phyloP scores from a whole-genome alignment of 2,113 vertebrate genomes.

The Albula glossodonta region DNA sequence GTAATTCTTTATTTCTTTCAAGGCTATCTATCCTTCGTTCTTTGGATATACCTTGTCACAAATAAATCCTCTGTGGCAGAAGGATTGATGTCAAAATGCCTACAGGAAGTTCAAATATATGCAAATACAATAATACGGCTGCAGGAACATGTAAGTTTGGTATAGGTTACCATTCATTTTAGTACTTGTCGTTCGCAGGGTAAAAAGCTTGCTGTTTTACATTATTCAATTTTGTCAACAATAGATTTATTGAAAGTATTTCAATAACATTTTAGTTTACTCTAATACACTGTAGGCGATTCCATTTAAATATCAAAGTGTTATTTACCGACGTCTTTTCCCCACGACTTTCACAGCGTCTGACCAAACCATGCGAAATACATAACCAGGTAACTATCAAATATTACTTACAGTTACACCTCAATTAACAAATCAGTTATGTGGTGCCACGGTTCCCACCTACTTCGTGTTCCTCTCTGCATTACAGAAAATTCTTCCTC shows the following conservation, averaged over 20 bases:
- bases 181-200: background rate
- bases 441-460: background rate
- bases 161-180: background rate
- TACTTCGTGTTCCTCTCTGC: background rate
- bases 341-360: background rate
- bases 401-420: background rate
- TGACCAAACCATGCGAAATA: background rate
- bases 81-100: background rate
- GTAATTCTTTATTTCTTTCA: slow-evolving; percentile 1
- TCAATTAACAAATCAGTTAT: background rate
- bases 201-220: background rate
- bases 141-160: background rate
- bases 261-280: too few relatives aligned
- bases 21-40: slow-evolving; percentile 20
- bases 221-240: too few relatives aligned
- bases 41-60: slow-evolving; percentile 6
- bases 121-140: background rate
- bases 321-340: background rate
- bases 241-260: too few relatives aligned
- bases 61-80: background rate
- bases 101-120: background rate
- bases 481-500: background rate
- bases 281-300: too few relatives aligned
- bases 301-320: too few relatives aligned
- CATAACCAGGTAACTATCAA: background rate